Conservation (phyloP, 2,797 vertebrate genomes). For the Eupleurogrammus muticus region DNA sequence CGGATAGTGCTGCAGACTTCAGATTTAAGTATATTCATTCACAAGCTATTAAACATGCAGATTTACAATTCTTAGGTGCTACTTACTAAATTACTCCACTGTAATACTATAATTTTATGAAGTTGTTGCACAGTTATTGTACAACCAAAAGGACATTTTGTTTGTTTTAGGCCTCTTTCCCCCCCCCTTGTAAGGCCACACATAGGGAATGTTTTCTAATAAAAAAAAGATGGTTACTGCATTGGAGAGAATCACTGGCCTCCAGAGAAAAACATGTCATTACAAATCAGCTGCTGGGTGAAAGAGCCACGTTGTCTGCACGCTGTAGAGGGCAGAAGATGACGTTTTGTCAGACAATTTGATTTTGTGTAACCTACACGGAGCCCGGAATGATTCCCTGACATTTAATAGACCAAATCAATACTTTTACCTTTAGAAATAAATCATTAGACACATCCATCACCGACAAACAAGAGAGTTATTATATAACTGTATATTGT, state of each 20-base stretch:
- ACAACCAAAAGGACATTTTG: slow-evolving; percentile 4
- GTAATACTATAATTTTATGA: neutral
- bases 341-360: neutral
- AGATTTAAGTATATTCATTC: neutral
- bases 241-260: neutral
- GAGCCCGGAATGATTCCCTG: neutral
- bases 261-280: neutral
- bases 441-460: neutral
- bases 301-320: neutral
- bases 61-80: neutral
- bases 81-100: neutral
- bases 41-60: neutral
- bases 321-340: neutral
- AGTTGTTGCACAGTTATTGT: neutral
- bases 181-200: neutral
- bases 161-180: slow-evolving; percentile 5
- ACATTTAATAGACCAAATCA: no score
- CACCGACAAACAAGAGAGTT: neutral
- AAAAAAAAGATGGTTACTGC: neutral
- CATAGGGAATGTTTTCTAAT: slow-evolving; percentile 17
- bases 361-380: neutral
- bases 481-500: neutral
- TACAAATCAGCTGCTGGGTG: neutral
- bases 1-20: neutral
- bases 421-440: neutral